A percentile compares a stretch with the other conserved stretches of the same genome.
Conservation (phyloP, 2,113 vertebrate species). For the Porphyrio hochstetteri region DNA sequence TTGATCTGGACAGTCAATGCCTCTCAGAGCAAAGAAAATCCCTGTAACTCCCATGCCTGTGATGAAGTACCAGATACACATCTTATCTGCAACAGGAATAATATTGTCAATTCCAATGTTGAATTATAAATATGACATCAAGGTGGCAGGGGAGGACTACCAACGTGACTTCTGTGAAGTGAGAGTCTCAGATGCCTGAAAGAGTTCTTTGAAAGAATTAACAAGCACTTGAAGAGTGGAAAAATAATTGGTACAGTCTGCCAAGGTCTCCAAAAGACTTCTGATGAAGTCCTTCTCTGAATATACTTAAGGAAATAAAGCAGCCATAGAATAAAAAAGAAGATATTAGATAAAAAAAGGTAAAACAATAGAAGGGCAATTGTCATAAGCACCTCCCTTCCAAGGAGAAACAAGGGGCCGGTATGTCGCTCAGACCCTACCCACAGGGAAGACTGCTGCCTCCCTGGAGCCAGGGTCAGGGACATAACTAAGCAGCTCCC, state of each 20-base stretch:
- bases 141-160: fast-evolving
- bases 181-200: not conserved
- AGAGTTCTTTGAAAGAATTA: not conserved
- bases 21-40: not conserved
- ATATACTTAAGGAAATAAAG: not conserved
- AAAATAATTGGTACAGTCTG: not conserved
- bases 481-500: too few relatives aligned
- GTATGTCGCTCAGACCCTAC: too few relatives aligned
- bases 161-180: not conserved
- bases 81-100: not conserved
- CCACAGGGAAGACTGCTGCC: too few relatives aligned
- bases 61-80: not conserved
- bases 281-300: not conserved
- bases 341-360: not conserved
- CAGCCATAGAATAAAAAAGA: not conserved
- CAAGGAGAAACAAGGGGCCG: too few relatives aligned
- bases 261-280: not conserved
- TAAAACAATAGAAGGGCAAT: too few relatives aligned
- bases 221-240: not conserved
- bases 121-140: not conserved
- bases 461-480: too few relatives aligned
- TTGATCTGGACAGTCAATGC: not conserved
- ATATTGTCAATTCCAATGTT: not conserved
- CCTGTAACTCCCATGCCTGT: not conserved
- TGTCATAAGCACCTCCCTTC: too few relatives aligned